Percentiles rank a stretch among this genome's conserved stretches.
phyloP scores from a whole-genome alignment of 1,140 invertebrate genomes.

The Rhopalosiphum padi region DNA sequence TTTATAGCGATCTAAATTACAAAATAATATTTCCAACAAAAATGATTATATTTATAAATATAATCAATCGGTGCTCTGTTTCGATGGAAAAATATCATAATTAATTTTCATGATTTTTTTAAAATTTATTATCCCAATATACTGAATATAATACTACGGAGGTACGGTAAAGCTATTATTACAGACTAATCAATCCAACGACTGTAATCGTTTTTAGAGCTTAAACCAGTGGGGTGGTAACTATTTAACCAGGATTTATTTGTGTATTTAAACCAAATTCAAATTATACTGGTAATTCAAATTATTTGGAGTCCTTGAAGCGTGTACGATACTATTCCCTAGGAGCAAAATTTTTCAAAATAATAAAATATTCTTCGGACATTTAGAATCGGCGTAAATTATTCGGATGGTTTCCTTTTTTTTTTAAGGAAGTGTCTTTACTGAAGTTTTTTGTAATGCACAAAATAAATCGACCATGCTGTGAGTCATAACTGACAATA shows the following conservation, averaged over 20 bases:
- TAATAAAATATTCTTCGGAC: neutral
- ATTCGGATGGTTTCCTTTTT: neutral
- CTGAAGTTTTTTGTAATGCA: neutral
- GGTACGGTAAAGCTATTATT: neutral
- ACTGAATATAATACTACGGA: neutral
- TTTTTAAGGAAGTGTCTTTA: neutral
- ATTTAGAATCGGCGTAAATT: neutral
- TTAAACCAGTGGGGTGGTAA: neutral
- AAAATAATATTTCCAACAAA: neutral
- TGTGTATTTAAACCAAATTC: neutral
- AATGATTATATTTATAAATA: neutral
- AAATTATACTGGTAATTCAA: neutral
- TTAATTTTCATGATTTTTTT: neutral
- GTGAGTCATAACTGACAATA: constrained; percentile 11
- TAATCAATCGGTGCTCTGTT: neutral
- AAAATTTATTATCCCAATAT: neutral
- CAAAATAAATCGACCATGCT: constrained; percentile 27
- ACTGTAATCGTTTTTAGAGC: constrained; percentile 2
- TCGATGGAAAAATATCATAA: neutral
- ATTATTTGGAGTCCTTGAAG: neutral
- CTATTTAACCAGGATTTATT: neutral
- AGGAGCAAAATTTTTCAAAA: neutral
- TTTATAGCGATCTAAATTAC: neutral
- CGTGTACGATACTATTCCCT: neutral
- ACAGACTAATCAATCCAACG: too few relatives aligned